Base-by-base conservation (phyloP, 2,888 invertebrate genomes). In the Sphecodes monilicornis region DNA sequence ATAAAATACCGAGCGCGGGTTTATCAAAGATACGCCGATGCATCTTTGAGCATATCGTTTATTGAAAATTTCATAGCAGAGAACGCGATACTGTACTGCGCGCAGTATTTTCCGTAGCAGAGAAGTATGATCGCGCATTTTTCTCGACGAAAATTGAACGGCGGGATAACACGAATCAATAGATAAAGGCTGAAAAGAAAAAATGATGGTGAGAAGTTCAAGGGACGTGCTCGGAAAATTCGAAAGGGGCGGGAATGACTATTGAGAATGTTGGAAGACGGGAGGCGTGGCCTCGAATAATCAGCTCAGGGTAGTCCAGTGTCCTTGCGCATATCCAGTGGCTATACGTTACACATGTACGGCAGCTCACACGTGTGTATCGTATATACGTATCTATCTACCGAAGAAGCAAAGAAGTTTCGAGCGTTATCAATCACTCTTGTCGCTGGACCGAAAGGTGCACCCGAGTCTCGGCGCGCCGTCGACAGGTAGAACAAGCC, bases 311-410 rank as follows among this genome's bases (percentile, higher is more conserved):
- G 78, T 82, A 86, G 82, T 82, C 73, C 74, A 80, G 80, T 86
- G 87, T 82, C 84, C 87, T 87, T 87, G 87, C 87, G 87, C 87
- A 87, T 86, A 86, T 84, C 79, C 86, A 82, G 77, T 82, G 78
- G 72, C 77, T 86, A 86, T 86, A 86, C 75, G 70, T 83, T 71
- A 84, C 84, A 84, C 78, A 86, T 80, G 76, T 57, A 79, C 78
- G 69, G 72, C 76, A 78, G 66, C 75, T 76, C 86, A 80, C 86
- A 80, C 84, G 86, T 87, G 84, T 84, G 60, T 77, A 86, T 78
- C 60, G 64, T 57, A 76, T 82, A 86, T 78, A 85, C 72, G 50
- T 46, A 36, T 73, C 54, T 46, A 36, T 73, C 54, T 54, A 11
- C n/a, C 11, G n/a, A 79, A 79, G 86, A 82, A 75, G 60, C 60